A percentile compares a stretch with the other conserved stretches of the same genome.
Conservation (phyloP, 2,113 vertebrate genomes). For the Circaetus gallicus region DNA sequence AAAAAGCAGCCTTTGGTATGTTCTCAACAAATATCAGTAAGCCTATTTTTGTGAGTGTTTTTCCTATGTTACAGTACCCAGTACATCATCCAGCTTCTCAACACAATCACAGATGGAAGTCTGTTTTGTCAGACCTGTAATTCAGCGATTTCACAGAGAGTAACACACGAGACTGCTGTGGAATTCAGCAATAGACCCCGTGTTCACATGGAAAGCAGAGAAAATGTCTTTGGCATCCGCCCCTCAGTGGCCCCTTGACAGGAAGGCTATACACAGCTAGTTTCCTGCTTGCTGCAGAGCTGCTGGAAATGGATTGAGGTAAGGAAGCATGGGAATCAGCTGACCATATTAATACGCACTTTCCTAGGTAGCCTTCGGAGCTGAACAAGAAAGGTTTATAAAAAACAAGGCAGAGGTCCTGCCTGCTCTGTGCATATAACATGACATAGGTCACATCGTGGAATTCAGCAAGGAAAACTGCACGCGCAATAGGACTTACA, state of each 20-base stretch:
- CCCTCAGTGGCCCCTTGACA: not conserved
- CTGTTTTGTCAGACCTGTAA: not conserved
- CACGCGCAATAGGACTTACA: not conserved
- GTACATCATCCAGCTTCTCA: not conserved
- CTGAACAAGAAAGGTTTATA: not conserved
- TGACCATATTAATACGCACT: not conserved
- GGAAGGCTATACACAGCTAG: not conserved
- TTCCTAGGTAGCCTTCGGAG: not conserved
- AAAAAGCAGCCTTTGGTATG: not conserved
- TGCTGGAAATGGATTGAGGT: not conserved
- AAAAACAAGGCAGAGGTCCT: not conserved
- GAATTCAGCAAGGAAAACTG: not conserved
- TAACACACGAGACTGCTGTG: not conserved
- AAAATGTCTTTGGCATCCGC: not conserved
- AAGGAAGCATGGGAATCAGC: not conserved
- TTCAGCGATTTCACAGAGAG: not conserved
- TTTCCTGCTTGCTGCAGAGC: not conserved
- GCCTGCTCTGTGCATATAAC: not conserved
- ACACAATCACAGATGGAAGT: constrained; percentile 1
- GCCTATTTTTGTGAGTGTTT: not conserved
- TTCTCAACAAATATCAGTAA: not conserved
- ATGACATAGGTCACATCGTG: not conserved
- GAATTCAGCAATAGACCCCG: not conserved
- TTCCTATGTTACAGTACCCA: not conserved
- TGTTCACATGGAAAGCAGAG: not conserved